Conservation (phyloP, 2,888 invertebrate species). For the Hoplodrina ambigua region DNA sequence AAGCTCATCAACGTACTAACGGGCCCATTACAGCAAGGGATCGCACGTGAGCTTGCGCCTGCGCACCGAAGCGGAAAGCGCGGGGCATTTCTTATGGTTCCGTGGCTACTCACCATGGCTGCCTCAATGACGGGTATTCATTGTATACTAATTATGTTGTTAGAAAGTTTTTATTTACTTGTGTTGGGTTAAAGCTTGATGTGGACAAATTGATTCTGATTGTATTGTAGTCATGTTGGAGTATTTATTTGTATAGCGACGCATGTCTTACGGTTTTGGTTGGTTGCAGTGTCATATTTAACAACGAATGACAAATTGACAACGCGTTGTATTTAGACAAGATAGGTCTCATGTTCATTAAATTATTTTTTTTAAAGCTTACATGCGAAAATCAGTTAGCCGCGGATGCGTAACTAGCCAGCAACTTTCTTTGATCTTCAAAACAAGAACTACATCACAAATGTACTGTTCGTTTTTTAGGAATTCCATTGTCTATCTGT, state of each 20-base stretch:
- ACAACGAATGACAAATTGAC: too few relatives aligned
- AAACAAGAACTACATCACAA: too few relatives aligned
- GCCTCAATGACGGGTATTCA: conserved; percentile 31
- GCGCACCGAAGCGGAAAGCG: conserved; percentile 48
- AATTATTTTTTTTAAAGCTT: too few relatives aligned
- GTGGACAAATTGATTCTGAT: conserved; percentile 47
- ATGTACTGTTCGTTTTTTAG: too few relatives aligned
- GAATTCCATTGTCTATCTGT: too few relatives aligned
- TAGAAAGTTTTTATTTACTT: conserved; percentile 34
- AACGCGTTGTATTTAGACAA: too few relatives aligned
- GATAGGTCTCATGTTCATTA: too few relatives aligned
- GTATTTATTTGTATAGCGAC: not conserved
- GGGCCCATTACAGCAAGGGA: conserved; percentile 33
- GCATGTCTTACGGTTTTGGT: not conserved
- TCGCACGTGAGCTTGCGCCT: conserved; percentile 28
- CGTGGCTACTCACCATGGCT: conserved; percentile 36
- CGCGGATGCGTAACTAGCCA: too few relatives aligned
- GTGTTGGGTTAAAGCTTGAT: conserved; percentile 12
- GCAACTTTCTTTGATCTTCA: too few relatives aligned
- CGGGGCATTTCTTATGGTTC: conserved; percentile 25
- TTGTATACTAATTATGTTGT: conserved; percentile 57
- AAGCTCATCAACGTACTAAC: conserved; percentile 41
- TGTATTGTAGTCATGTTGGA: conserved; percentile 1
- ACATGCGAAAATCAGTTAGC: too few relatives aligned
- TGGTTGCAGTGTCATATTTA: too few relatives aligned